phyloP scores from a whole-genome alignment of 2,113 vertebrate species.

The Herpetotheres cachinnans region DNA sequence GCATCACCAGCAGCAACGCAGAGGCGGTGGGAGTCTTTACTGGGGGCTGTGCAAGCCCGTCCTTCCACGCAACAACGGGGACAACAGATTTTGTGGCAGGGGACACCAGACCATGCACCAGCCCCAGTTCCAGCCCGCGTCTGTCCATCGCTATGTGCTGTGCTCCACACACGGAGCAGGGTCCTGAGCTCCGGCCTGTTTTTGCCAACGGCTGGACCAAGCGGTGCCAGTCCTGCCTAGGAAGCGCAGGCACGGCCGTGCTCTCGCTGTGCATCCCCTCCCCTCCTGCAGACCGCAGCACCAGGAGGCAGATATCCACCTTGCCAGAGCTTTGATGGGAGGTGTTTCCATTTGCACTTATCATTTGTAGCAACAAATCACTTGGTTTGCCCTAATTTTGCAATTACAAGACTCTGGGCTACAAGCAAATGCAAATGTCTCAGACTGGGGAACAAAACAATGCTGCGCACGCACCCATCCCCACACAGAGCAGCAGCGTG shows the following conservation, averaged over 20 bases:
- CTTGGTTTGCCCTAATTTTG: not conserved
- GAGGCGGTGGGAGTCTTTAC: not conserved
- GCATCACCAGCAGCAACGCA: not conserved
- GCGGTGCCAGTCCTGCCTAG: fast-evolving
- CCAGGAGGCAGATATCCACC: not conserved
- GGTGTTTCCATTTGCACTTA: not conserved
- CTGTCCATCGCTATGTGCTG: fast-evolving
- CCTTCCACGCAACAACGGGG: not conserved
- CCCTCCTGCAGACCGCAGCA: not conserved
- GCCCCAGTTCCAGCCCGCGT: fast-evolving
- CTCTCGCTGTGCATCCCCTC: not conserved
- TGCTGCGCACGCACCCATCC: fast-evolving
- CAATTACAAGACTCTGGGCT: not conserved
- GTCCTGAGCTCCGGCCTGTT: fast-evolving
- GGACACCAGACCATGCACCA: not conserved
- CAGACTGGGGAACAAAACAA: not conserved
- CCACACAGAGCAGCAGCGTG: fast-evolving
- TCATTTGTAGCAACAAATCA: not conserved
- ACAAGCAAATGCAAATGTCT: not conserved
- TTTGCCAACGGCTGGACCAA: not conserved
- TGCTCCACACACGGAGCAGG: fast-evolving
- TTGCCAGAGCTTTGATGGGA: not conserved
- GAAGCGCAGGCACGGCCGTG: fast-evolving
- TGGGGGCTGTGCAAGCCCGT: not conserved
- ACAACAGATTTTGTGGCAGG: not conserved